phyloP scores from a whole-genome alignment of 1,140 invertebrate genomes.

The Oncopodura yosiiana region DNA sequence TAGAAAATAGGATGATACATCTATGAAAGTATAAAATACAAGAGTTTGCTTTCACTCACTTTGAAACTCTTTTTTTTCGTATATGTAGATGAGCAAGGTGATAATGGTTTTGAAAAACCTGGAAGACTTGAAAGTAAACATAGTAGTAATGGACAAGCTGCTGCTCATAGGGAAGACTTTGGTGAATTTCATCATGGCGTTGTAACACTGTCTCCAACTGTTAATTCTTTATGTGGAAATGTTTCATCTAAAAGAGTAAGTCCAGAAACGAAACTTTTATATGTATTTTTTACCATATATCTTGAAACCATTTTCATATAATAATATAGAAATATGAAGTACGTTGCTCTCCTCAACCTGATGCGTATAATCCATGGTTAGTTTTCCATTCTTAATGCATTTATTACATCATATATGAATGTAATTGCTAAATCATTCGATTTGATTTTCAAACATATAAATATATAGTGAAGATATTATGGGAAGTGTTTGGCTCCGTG shows the following conservation, averaged over 20 bases:
- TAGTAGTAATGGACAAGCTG: background rate
- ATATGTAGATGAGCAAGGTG: too few relatives aligned
- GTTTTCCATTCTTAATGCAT: too few relatives aligned
- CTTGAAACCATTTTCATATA: too few relatives aligned
- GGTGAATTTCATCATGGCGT: constrained; percentile 31
- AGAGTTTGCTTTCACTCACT: too few relatives aligned
- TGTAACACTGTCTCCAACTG: constrained; percentile 25
- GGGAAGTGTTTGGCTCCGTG: constrained; percentile 64
- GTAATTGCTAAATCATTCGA: too few relatives aligned
- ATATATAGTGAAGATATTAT: constrained; percentile 80
- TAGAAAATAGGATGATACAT: too few relatives aligned
- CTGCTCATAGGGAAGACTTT: constrained; percentile 15
- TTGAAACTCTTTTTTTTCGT: too few relatives aligned
- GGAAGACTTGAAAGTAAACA: background rate
- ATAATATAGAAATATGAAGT: too few relatives aligned
- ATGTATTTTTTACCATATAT: too few relatives aligned
- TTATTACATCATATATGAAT: background rate
- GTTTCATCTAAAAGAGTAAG: constrained; percentile 40
- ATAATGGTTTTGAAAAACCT: background rate
- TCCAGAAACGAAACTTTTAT: too few relatives aligned
- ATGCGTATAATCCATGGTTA: constrained; percentile 79
- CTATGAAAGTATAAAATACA: too few relatives aligned
- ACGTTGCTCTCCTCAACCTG: constrained; percentile 69
- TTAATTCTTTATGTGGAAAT: constrained; percentile 47
- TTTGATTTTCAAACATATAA: constrained; percentile 31